A percentile compares a stretch with the other conserved stretches of the same genome.
phyloP scores from a whole-genome alignment of 2,113 vertebrate species.

The Boulengeromyrus knoepffleri region DNA sequence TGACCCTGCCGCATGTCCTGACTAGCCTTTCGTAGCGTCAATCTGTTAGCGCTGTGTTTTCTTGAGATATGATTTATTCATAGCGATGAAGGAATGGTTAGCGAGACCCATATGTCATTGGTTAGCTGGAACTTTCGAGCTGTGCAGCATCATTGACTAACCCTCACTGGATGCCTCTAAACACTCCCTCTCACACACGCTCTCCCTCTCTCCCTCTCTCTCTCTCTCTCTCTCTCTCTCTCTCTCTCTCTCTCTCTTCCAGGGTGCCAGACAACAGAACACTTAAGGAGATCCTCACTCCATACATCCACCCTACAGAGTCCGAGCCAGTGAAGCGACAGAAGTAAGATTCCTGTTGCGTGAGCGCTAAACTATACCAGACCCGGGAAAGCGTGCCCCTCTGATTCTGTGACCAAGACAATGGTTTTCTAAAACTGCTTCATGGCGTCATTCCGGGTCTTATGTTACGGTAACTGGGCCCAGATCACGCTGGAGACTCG shows the following conservation, averaged over 20 bases:
- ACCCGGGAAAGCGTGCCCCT: background rate
- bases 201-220: constrained; percentile 12
- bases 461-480: background rate
- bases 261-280: constrained; percentile 76
- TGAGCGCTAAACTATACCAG: background rate
- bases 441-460: background rate
- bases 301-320: constrained; percentile 79
- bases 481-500: background rate
- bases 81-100: background rate
- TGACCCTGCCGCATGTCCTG: background rate
- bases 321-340: constrained; percentile 82
- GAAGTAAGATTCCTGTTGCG: constrained; percentile 57
- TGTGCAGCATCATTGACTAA: background rate
- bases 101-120: background rate
- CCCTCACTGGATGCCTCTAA: constrained; percentile 19
- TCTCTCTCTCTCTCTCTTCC: constrained; percentile 18
- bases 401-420: background rate
- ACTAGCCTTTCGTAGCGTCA: background rate
- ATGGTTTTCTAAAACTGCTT: background rate
- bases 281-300: constrained; percentile 70
- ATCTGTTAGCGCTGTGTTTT: background rate
- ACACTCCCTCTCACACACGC: background rate
- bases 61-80: background rate
- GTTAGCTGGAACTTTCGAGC: background rate
- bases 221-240: background rate